Base-by-base conservation (phyloP, 2,888 invertebrate species). In the Apamea monoglypha region DNA sequence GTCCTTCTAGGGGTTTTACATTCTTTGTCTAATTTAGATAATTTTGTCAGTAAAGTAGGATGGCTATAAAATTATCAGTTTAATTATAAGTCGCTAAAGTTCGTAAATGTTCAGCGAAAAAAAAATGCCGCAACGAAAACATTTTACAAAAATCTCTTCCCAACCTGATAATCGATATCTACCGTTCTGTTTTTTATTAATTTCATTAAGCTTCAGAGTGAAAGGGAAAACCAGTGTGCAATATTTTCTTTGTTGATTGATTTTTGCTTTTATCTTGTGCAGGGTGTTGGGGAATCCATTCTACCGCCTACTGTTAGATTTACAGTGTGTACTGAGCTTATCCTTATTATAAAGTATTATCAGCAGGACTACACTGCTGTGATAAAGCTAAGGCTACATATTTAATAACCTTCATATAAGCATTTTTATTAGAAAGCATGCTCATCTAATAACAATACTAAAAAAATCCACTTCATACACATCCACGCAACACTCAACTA, bases 181-280 rank as follows among this genome's bases (percentile, higher is more conserved):
- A 21, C n/a, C 21, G n/a, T n/a, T 50, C 21, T 10, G 6, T 74
- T 75, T 50, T 36, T 36, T 73, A 47, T 36, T 40, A 47, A 61
- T 76, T 47, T 61, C 29, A 61, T 47, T 29, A 29, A 78, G 14
- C 2, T 18, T 29, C 36, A 14, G 29, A 18, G 21, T 29, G 40
- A 29, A 50, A 25, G 21, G 14, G 21, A 53, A 68, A 53, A 64
- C 32, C 25, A 21, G 1, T 69, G 16, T 40, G n/a, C 47, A 50
- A 61, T 81, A 6, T 74, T 80, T 61, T 73, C n/a, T 40, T 64
- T 50, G 36, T 47, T 40, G 71, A 71, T 67, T 64, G 53, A 69
- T 81, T 75, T 75, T 78, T 72, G 81, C 44, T 74, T 78, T 82
- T 78, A 76, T 85, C 70, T 81, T 44, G 32, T 56, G 63, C 56